Percentiles rank a stretch among this genome's conserved stretches.
Conservation (phyloP, 2,888 invertebrate species). For the Rhabditophanes sp. region DNA sequence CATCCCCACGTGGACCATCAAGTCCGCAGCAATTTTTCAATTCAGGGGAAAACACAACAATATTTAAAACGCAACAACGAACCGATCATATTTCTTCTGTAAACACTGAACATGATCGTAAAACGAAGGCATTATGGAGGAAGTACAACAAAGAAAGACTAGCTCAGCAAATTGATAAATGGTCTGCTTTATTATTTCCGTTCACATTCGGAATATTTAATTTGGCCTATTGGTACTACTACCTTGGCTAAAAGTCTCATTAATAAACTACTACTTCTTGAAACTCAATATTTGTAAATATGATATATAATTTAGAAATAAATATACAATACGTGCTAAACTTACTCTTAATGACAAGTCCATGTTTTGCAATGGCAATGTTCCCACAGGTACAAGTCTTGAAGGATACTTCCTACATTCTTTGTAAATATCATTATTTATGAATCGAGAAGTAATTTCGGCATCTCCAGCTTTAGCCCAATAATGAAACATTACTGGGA, state of each 20-base stretch:
- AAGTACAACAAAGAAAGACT: constrained; percentile 17
- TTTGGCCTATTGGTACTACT: constrained; percentile 46
- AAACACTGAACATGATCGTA: background rate
- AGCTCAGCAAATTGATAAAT: constrained; percentile 35
- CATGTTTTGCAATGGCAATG: constrained; percentile 51
- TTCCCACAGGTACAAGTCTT: constrained; percentile 50
- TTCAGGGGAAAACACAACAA: no score
- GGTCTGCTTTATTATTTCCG: constrained; percentile 34
- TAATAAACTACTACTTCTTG: no score
- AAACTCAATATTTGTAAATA: background rate
- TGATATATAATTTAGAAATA: constrained; percentile 1
- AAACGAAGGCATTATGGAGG: constrained; percentile 1
- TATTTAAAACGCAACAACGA: no score
- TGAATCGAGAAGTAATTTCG: constrained; percentile 47
- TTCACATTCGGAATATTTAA: constrained; percentile 45
- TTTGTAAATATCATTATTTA: constrained; percentile 50
- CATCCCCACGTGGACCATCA: no score
- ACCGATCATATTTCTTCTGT: no score
- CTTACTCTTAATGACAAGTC: constrained; percentile 46
- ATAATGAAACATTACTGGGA: constrained; percentile 53
- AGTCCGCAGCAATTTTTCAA: no score
- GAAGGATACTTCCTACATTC: constrained; percentile 47
- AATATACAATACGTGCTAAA: constrained; percentile 1
- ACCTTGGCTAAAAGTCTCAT: constrained; percentile 33
- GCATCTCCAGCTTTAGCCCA: constrained; percentile 52